Percentiles rank a stretch among this genome's conserved stretches.
Conservation (phyloP, 2,888 invertebrate genomes). For the Phymatocera aterrima region DNA sequence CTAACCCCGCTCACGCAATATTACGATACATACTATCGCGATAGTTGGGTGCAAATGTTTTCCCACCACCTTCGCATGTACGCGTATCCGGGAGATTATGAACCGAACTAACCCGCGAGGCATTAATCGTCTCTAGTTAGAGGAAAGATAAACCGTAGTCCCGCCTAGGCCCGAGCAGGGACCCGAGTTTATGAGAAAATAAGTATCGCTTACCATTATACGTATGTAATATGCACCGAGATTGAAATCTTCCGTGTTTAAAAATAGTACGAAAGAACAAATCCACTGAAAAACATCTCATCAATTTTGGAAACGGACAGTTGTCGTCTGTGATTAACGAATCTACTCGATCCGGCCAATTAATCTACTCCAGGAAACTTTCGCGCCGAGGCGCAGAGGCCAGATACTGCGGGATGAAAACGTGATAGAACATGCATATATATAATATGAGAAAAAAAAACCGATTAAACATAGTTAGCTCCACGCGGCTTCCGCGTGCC, state of each 20-base stretch:
- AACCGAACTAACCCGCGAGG: neutral
- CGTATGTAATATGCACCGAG: neutral
- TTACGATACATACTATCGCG: neutral
- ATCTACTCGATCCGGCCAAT: constrained; percentile 25
- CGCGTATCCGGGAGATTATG: neutral
- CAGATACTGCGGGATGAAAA: neutral
- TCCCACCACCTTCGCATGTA: neutral
- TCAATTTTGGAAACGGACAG: constrained; percentile 27
- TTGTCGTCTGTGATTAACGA: constrained; percentile 38
- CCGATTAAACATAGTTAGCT: constrained; percentile 2
- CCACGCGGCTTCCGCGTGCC: constrained; percentile 36
- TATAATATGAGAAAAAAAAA: neutral
- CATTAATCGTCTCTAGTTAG: neutral
- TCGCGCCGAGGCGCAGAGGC: neutral
- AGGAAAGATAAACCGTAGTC: neutral
- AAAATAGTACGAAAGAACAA: constrained; percentile 12
- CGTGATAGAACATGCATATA: constrained; percentile 36
- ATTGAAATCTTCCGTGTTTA: constrained; percentile 21
- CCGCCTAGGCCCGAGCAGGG: neutral
- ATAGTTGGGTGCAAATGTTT: neutral
- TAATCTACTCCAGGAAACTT: constrained; percentile 39
- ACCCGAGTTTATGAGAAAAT: too few relatives aligned
- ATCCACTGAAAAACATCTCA: neutral
- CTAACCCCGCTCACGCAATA: neutral
- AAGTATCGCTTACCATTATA: too few relatives aligned